phyloP scores from a whole-genome alignment of 2,113 vertebrate species.

The Barbus barbus region DNA sequence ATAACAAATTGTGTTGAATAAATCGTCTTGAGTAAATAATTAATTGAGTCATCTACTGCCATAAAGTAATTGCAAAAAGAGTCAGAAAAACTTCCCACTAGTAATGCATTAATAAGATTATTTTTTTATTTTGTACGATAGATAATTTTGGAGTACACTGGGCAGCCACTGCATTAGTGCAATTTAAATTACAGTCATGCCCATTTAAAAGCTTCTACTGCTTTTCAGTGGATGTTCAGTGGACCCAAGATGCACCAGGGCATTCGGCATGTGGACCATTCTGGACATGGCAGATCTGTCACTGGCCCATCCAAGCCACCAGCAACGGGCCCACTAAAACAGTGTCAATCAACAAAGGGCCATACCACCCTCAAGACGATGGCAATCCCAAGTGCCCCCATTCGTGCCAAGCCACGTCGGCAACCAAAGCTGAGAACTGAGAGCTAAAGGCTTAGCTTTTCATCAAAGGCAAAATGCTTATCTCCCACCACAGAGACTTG shows the following conservation, averaged over 20 bases:
- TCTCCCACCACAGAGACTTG: slow-evolving; percentile 20
- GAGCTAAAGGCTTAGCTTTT: slow-evolving; percentile 31
- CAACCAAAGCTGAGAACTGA: slow-evolving; percentile 4
- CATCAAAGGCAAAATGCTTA: slow-evolving; percentile 36
- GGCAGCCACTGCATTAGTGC: neutral
- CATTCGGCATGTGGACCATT: neutral
- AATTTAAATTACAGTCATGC: neutral
- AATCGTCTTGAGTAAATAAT: neutral
- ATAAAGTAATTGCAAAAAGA: neutral
- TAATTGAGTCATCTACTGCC: neutral
- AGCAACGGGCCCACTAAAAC: neutral
- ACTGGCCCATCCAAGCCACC: neutral
- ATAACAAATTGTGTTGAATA: too few species aligned
- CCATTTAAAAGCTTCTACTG: neutral
- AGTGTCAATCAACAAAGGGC: neutral
- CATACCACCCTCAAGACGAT: slow-evolving; percentile 1
- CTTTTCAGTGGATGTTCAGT: neutral
- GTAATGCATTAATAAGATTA: neutral
- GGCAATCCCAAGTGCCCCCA: neutral
- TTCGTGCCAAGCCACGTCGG: neutral
- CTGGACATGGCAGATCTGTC: neutral
- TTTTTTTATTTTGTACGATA: neutral
- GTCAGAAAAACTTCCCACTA: neutral
- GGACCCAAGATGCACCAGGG: neutral
- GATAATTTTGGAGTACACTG: neutral